Evolutionary conservation across 35 echinoderm and acorn worm genomes (phyloP).

Genomic region (Apostichopus japonicus): DNA sequence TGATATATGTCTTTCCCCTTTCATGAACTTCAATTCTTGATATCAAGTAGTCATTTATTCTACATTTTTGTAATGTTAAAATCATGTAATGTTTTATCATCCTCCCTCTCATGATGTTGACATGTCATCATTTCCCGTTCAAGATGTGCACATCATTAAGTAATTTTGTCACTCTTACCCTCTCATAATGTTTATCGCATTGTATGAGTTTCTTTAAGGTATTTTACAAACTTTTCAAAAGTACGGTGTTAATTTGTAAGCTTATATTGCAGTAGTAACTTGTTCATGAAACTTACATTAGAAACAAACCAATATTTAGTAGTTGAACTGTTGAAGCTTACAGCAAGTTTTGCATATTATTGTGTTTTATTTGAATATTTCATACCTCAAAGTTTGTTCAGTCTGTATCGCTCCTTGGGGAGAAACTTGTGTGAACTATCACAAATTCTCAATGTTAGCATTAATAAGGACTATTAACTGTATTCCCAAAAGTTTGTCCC

Average conservation of each 20-base stretch:
- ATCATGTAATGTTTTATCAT: background rate
- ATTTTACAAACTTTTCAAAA: slow-evolving; percentile 16
- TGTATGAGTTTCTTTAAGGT: slow-evolving; percentile 15
- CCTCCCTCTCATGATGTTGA: slow-evolving; percentile 10
- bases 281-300: slow-evolving; percentile 7
- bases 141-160: slow-evolving; percentile 14
- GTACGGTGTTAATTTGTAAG: slow-evolving; percentile 6
- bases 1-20: too few species aligned
- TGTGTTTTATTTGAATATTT: background rate
- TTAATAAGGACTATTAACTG: too few species aligned
- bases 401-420: background rate
- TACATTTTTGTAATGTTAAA: too few species aligned
- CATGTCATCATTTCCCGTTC: background rate
- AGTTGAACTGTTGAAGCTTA: background rate
- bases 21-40: background rate
- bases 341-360: too few species aligned
- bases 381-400: background rate
- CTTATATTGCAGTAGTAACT: slow-evolving; percentile 15
- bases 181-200: slow-evolving; percentile 6
- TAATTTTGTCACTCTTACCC: slow-evolving; percentile 14
- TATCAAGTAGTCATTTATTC: background rate
- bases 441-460: too few species aligned
- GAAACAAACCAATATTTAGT: slow-evolving; percentile 6
- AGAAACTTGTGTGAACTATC: too few species aligned
- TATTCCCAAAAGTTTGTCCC: too few species aligned